Percentiles rank a stretch among this genome's conserved stretches.
Conservation (phyloP, 2,888 invertebrate genomes). For the Zygogramma bicolorata region DNA sequence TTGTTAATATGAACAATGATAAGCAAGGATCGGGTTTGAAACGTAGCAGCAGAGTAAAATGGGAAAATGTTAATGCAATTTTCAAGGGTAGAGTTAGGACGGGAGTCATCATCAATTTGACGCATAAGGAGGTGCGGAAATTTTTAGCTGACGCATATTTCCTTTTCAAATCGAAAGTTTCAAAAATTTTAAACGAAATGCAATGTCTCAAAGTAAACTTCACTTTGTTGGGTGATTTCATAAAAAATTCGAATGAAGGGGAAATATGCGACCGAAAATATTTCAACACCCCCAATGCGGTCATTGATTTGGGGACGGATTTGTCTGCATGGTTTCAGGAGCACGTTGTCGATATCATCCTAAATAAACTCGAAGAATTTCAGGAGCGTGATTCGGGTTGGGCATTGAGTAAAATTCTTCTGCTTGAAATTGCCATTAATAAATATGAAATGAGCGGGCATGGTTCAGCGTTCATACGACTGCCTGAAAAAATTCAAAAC, state of each 20-base stretch:
- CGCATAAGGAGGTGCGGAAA: constrained; percentile 11
- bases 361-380: constrained; percentile 18
- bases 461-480: neutral
- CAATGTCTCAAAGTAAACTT: constrained; percentile 16
- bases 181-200: constrained; percentile 4
- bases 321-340: constrained; percentile 19
- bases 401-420: constrained; percentile 17
- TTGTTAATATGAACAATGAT: no score
- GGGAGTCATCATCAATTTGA: no score
- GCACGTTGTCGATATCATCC: constrained; percentile 1
- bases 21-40: no score
- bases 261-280: constrained; percentile 14
- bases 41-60: no score
- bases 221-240: constrained; percentile 11
- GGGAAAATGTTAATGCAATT: no score
- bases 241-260: constrained; percentile 12
- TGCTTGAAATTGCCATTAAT: constrained; percentile 1
- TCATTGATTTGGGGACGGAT: constrained; percentile 25
- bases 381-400: constrained; percentile 14
- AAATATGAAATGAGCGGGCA: neutral
- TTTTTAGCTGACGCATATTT: constrained; percentile 18
- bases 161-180: constrained; percentile 20
- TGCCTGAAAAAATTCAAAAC: neutral
- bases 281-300: constrained; percentile 18
- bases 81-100: no score